These are phyloP conservation scores for Pyrocoelia pectoralis DNA, from an alignment of 2,888 invertebrate genomes.

Conservation along the genomic window DNA sequence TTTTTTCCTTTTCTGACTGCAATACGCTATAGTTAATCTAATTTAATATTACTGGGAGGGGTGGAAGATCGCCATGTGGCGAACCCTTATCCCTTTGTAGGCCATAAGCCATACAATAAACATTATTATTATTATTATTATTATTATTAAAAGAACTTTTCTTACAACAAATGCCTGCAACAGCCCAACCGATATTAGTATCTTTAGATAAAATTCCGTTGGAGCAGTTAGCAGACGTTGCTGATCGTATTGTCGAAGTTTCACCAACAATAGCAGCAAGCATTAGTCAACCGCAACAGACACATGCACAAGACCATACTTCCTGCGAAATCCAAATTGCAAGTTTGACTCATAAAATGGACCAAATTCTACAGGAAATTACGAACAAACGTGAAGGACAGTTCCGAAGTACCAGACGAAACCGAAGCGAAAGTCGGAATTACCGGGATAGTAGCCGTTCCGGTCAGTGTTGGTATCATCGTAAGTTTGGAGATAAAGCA, in stretches of 20 bases:
- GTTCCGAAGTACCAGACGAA: no score
- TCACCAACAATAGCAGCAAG: not conserved
- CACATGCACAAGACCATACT: no score
- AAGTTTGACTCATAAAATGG: not conserved
- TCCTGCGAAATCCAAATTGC: no score
- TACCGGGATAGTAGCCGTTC: not conserved
- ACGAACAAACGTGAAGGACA: not conserved
- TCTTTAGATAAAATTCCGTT: not conserved
- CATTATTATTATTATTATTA: no score
- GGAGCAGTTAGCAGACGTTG: not conserved
- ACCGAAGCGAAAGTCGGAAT: not conserved
- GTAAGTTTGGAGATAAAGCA: not conserved
- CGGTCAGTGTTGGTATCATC: slow-evolving; percentile 13
- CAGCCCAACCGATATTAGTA: not conserved
- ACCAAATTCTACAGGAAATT: not conserved
- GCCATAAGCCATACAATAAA: no score
- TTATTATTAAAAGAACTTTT: slow-evolving; percentile 9
- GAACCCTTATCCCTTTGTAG: no score
- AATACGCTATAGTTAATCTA: no score
- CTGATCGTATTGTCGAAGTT: not conserved
- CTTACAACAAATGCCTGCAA: not conserved
- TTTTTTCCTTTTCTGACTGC: no score
- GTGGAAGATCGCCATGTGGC: no score
- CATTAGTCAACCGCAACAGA: not conserved
- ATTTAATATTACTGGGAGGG: no score